phyloP scores from a whole-genome alignment of 2,888 invertebrate genomes.

The Scaptomyza flava region DNA sequence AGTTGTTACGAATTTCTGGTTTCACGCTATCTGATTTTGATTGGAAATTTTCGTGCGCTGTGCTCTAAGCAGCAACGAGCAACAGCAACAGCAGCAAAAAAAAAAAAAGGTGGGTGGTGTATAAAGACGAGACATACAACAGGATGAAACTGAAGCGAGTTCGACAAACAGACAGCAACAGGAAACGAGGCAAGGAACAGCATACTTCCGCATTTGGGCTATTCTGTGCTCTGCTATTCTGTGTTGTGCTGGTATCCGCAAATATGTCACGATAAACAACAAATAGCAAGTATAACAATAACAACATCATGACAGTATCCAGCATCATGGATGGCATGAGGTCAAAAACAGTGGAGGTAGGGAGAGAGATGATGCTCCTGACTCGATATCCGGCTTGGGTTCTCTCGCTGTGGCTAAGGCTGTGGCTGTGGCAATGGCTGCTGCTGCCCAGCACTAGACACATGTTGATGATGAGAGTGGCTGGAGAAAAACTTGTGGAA shows the following conservation, averaged over 20 bases:
- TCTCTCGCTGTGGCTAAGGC: slow-evolving; percentile 1
- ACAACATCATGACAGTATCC: slow-evolving; percentile 7
- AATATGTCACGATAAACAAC: slow-evolving; percentile 68
- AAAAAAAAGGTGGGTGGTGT: slow-evolving; percentile 3
- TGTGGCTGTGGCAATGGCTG: neutral
- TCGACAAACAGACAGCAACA: slow-evolving; percentile 36
- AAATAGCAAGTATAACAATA: slow-evolving; percentile 24
- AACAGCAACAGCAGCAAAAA: neutral
- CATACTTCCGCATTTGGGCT: slow-evolving; percentile 59
- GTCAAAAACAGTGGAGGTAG: slow-evolving; percentile 18
- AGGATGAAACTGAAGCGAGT: slow-evolving; percentile 21
- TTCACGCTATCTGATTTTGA: slow-evolving; percentile 77
- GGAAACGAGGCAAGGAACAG: slow-evolving; percentile 63
- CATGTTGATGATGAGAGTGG: slow-evolving; percentile 28
- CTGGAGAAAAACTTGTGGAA: slow-evolving; percentile 34
- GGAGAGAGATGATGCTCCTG: slow-evolving; percentile 38
- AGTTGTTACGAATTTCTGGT: slow-evolving; percentile 72
- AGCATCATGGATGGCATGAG: slow-evolving; percentile 20
- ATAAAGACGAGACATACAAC: slow-evolving; percentile 18
- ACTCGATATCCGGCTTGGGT: slow-evolving; percentile 61
- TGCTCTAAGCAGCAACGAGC: slow-evolving; percentile 40
- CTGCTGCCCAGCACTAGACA: slow-evolving; percentile 4
- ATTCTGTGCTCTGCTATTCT: slow-evolving; percentile 28
- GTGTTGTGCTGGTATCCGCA: slow-evolving; percentile 38
- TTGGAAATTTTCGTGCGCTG: slow-evolving; percentile 71